Evolutionary conservation across 2,888 invertebrate genomes (phyloP).

Genomic region (Gryllus longicercus): DNA sequence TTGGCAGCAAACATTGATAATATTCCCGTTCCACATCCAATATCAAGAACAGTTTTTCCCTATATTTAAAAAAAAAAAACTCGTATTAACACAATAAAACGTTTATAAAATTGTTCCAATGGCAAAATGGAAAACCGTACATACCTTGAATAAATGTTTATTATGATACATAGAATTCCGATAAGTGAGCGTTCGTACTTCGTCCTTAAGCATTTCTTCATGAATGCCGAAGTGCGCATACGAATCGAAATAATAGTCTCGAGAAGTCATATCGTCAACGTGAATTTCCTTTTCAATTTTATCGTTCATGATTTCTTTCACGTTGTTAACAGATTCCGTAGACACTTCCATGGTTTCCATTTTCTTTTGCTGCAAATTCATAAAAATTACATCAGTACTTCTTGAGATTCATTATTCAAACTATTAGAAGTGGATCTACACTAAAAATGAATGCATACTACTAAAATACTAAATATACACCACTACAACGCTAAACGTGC

Average conservation of each 20-base stretch:
- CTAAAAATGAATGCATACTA: too few relatives aligned
- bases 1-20: slow-evolving; percentile 99
- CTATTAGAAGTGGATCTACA: too few relatives aligned
- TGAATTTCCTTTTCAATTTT: slow-evolving; percentile 53
- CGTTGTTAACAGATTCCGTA: slow-evolving; percentile 28
- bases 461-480: too few relatives aligned
- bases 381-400: slow-evolving; percentile 18
- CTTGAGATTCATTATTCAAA: neutral
- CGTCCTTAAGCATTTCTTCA: slow-evolving; percentile 99
- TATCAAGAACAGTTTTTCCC: slow-evolving; percentile 84
- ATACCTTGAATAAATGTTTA: slow-evolving; percentile 86
- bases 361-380: slow-evolving; percentile 38
- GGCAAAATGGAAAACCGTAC: neutral
- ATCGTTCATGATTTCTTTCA: slow-evolving; percentile 37
- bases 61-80: slow-evolving; percentile 42
- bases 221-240: slow-evolving; percentile 99
- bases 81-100: neutral
- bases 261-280: slow-evolving; percentile 96
- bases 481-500: too few relatives aligned
- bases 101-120: too few relatives aligned
- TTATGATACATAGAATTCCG: slow-evolving; percentile 99
- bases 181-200: slow-evolving; percentile 96
- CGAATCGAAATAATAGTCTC: slow-evolving; percentile 99
- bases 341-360: slow-evolving; percentile 57
- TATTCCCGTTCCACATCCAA: slow-evolving; percentile 98